A percentile compares a stretch with the other conserved stretches of the same genome.
Evolutionary conservation across 2,888 invertebrate species (phyloP).

Genomic region (Caenorhabditis sulstoni): DNA sequence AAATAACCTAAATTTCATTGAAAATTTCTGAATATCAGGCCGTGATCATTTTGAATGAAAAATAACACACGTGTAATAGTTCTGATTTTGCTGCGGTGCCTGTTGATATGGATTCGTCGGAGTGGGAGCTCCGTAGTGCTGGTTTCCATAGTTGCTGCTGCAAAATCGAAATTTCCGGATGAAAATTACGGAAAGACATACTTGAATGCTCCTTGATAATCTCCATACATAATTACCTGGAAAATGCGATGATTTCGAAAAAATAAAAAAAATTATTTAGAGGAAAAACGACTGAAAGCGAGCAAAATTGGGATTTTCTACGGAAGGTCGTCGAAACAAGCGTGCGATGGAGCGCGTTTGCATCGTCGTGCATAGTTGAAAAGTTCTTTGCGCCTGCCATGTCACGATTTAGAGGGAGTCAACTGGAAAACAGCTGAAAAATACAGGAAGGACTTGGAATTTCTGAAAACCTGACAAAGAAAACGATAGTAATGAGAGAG

Average conservation of each 20-base stretch:
- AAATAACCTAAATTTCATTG: too few species aligned
- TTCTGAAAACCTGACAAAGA: too few species aligned
- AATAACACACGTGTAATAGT: slow-evolving; percentile 24
- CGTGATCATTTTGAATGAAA: background rate
- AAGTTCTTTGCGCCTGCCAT: too few species aligned
- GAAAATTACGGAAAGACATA: slow-evolving; percentile 14
- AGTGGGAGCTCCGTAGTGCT: slow-evolving; percentile 3
- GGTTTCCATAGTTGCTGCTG: slow-evolving; percentile 43
- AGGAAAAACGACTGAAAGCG: background rate
- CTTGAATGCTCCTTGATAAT: slow-evolving; percentile 51
- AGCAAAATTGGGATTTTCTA: background rate
- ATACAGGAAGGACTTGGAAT: background rate
- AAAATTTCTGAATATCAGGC: too few species aligned
- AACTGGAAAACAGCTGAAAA: background rate
- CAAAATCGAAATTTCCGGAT: too few species aligned
- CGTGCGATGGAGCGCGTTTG: slow-evolving; percentile 41
- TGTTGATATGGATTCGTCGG: slow-evolving; percentile 14
- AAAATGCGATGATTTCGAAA: slow-evolving; percentile 7
- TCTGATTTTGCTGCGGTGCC: background rate
- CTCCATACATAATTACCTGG: slow-evolving; percentile 59
- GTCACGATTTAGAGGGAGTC: too few species aligned
- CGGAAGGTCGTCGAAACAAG: background rate
- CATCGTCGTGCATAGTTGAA: background rate
- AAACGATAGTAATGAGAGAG: too few species aligned
- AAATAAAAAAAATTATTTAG: background rate